Evolutionary conservation across 1,140 invertebrate species (phyloP).

Genomic region (Brachionus asplanchnoidis): DNA sequence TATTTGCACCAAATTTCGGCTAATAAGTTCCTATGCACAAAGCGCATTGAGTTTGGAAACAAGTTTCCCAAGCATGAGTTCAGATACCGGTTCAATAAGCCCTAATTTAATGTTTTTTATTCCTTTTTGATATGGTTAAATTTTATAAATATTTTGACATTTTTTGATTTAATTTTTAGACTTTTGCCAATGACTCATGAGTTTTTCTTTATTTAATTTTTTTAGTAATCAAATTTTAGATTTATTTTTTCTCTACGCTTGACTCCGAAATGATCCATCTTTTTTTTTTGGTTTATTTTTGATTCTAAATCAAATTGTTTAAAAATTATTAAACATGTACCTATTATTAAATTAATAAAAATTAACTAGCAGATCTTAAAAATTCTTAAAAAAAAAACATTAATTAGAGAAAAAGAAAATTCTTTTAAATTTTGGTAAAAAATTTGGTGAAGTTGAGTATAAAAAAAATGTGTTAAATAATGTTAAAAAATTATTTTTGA

Average conservation of each 20-base stretch:
- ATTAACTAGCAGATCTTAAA: background rate
- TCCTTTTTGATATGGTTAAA: constrained; percentile 10
- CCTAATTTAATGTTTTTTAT: background rate
- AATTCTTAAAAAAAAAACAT: background rate
- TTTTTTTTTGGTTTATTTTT: background rate
- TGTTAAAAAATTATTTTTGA: too few relatives aligned
- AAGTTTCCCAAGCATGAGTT: constrained; percentile 40
- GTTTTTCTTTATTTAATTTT: background rate
- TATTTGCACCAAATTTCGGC: constrained; percentile 4
- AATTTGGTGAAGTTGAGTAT: too few relatives aligned
- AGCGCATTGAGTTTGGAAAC: constrained; percentile 21
- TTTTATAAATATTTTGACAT: constrained; percentile 21
- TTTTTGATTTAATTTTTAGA: background rate
- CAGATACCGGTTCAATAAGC: constrained; percentile 14
- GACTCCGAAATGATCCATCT: background rate
- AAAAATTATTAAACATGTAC: constrained; percentile 27
- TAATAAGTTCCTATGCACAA: background rate
- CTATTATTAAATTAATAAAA: background rate
- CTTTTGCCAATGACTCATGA: background rate
- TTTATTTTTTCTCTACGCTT: background rate
- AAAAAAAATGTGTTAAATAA: too few relatives aligned
- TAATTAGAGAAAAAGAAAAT: background rate
- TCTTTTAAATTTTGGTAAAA: too few relatives aligned
- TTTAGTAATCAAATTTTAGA: background rate
- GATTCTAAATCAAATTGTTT: background rate